Base-by-base conservation (phyloP, 2,113 vertebrate species). In the Pelodiscus sinensis region DNA sequence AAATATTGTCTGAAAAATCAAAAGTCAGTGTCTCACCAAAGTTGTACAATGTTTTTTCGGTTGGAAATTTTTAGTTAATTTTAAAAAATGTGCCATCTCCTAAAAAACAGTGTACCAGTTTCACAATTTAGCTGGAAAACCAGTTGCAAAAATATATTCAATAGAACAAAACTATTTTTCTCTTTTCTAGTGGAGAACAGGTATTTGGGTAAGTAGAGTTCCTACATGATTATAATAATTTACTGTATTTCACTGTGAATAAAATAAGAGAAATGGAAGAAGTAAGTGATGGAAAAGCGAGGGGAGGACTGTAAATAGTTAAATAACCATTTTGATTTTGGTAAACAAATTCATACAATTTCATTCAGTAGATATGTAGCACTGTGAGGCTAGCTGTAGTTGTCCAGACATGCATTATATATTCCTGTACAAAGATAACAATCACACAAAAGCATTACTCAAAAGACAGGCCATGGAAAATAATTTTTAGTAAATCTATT, bases 1-100 rank as follows among this genome's bases (percentile, higher is more conserved):
- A 91, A 94, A 85, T 35, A 2, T 77, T 65, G 62, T 77, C 77
- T 85, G 73, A 92, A 92, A 94, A 84, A 65, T 38, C 71, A 78
- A 58, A 92, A 86, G 22, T 19, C 24, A 71, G 9, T 35, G n/a
- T 35, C 65, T 35, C 38, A 50, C 44, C 22, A 50, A 50, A 7
- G 10, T 15, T 50, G 22, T 50, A 25, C 21, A 50, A 25, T 50
- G 13, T 5, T 27, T 22, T 75, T 71, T 77, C 35, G 24, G 38
- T 15, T 77, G 73, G 24, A 50, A 27, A 50, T 25, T 50, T 75
- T 77, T 11, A 21, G 12, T 75, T 22, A 24, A 22, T 77, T 38
- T 77, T 77, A 15, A 77, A 71, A 71, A 75, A 75, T 44, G 73
- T 50, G 10, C 50, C 22, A 50, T 77, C 24, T 13, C 35, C 13